Evolutionary conservation across 2,113 vertebrate genomes (phyloP).

Genomic region (Lampris incognitus): DNA sequence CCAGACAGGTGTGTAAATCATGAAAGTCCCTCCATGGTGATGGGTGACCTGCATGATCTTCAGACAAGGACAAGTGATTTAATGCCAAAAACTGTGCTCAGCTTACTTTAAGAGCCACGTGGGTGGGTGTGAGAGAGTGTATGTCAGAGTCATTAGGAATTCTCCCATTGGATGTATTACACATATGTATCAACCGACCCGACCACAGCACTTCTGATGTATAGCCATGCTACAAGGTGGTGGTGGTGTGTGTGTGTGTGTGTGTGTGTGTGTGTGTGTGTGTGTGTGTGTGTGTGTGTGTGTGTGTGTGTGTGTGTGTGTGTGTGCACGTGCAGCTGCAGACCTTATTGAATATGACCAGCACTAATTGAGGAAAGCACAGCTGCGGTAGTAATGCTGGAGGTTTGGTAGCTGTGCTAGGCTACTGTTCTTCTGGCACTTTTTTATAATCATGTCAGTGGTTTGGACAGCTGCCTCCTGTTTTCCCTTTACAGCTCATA

Average conservation of each 20-base stretch:
- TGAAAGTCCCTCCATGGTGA: too few relatives aligned
- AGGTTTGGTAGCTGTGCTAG: background rate
- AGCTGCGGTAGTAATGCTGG: slow-evolving; percentile 25
- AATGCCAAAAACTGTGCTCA: background rate
- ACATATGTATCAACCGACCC: slow-evolving; percentile 17
- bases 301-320: too few relatives aligned
- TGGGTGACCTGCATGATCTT: background rate
- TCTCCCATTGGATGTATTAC: slow-evolving; percentile 24
- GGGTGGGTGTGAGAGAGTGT: slow-evolving; percentile 14
- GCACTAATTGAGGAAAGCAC: slow-evolving; percentile 29
- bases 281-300: too few relatives aligned
- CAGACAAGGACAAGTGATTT: background rate
- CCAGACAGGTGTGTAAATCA: background rate
- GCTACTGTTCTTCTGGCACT: slow-evolving; percentile 18
- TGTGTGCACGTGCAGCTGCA: too few relatives aligned
- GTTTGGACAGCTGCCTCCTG: slow-evolving; percentile 12
- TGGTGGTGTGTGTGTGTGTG: background rate
- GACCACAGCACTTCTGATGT: background rate
- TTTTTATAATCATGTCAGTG: slow-evolving; percentile 35
- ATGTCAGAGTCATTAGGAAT: slow-evolving; percentile 16
- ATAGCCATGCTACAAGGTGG: background rate
- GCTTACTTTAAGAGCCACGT: slow-evolving; percentile 9
- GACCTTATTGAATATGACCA: slow-evolving; percentile 26
- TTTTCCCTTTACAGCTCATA: slow-evolving; percentile 31
- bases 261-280: too few relatives aligned